These are phyloP conservation scores for Takifugu ocellatus DNA, from an alignment of 2,797 vertebrate species.

Conservation along the genomic window DNA sequence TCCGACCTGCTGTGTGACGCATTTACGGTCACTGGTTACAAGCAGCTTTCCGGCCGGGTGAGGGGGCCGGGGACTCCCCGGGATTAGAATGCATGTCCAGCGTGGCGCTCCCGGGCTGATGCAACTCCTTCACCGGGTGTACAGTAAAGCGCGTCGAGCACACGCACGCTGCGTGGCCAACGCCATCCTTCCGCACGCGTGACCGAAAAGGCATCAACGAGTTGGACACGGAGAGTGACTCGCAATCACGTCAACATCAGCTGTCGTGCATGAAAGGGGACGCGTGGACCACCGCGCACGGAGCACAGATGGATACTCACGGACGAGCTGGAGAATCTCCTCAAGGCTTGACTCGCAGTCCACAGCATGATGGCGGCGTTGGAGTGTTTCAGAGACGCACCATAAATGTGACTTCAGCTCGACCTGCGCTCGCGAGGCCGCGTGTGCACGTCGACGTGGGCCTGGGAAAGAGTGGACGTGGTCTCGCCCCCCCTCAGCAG, in stretches of 20 bases:
- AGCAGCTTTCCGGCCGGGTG: too few species aligned
- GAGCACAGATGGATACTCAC: conserved; percentile 71
- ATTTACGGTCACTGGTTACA: background rate
- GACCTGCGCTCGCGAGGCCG: conserved; percentile 23
- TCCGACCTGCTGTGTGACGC: conserved; percentile 2
- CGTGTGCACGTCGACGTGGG: background rate
- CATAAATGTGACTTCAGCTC: background rate
- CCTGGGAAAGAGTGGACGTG: conserved; percentile 9
- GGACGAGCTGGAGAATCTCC: conserved; percentile 80
- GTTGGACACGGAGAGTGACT: background rate
- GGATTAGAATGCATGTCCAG: too few species aligned
- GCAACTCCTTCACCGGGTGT: conserved; percentile 38
- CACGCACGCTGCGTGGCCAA: too few species aligned
- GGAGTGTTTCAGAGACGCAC: background rate
- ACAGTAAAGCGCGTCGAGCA: background rate
- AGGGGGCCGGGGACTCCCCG: too few species aligned
- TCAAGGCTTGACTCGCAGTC: conserved; percentile 69
- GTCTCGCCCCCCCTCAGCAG: conserved; percentile 4
- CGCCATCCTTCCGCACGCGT: background rate
- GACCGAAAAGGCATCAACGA: background rate
- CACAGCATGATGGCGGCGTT: conserved; percentile 77
- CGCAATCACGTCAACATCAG: background rate
- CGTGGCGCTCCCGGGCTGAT: conserved; percentile 31
- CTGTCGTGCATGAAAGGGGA: background rate
- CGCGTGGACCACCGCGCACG: background rate